phyloP scores from a whole-genome alignment of 1,140 invertebrate genomes.

The Ericerus pela region DNA sequence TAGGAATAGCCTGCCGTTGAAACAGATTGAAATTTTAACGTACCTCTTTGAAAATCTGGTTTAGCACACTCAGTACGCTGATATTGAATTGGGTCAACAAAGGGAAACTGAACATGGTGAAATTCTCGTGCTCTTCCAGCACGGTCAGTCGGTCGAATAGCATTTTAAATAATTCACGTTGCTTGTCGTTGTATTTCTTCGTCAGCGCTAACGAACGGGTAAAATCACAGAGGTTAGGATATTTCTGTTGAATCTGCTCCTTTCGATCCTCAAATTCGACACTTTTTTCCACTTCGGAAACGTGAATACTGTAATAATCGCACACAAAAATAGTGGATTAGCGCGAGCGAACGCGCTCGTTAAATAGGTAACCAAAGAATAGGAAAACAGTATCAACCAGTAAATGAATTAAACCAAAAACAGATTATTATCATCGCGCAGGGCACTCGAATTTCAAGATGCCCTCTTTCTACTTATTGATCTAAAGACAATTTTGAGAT shows the following conservation, averaged over 20 bases:
- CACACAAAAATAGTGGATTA: too few relatives aligned
- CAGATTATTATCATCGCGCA: too few relatives aligned
- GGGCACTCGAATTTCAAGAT: too few relatives aligned
- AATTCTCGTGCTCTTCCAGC: not conserved
- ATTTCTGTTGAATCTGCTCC: not conserved
- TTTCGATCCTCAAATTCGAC: not conserved
- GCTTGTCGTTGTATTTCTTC: not conserved
- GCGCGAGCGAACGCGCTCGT: too few relatives aligned
- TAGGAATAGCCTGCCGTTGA: too few relatives aligned
- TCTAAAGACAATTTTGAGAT: too few relatives aligned
- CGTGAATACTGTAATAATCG: too few relatives aligned
- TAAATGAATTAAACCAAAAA: too few relatives aligned
- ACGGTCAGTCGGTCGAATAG: not conserved
- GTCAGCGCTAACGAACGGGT: not conserved
- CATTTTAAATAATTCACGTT: not conserved
- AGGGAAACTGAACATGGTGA: not conserved
- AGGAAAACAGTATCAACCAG: too few relatives aligned
- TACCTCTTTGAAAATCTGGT: conserved; percentile 1
- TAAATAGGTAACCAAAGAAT: too few relatives aligned
- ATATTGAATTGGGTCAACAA: conserved; percentile 5
- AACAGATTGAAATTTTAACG: not conserved
- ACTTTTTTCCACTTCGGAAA: too few relatives aligned
- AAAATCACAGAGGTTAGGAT: not conserved
- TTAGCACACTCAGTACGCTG: not conserved
- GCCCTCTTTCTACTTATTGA: too few relatives aligned